Base-by-base conservation (phyloP, 53 echinoderm and acorn worm genomes). In the Echinarachnius parma region DNA sequence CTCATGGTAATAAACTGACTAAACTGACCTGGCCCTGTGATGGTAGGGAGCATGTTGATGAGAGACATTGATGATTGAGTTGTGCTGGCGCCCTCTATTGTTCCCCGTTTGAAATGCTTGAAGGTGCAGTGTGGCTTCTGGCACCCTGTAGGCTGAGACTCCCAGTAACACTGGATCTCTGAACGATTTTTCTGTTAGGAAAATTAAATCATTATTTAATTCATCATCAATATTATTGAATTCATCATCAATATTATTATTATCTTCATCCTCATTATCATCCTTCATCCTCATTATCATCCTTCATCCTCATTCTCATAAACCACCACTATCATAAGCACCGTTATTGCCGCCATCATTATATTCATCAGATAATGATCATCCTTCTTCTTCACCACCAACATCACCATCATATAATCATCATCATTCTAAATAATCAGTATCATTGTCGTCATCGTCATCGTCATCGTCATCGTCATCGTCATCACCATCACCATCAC, bases 71-170 rank as follows among this genome's bases (percentile, higher is more conserved):
- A 35, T 8, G 26, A 8, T 4, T 7, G 26, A 26, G 57, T 4
- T 2, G 28, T 25, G 4, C 4, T 25, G 18, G 37, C 28, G 0
- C 59, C 7, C 20, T 42, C 53, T 25, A 34, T 26, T 1, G 25
- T 44, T 13, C 59, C 49, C 49, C 10, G 36, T 8, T 72, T 83
- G 23, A 47, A 2, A 57, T 88, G 89, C 19, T 28, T 31, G 46
- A 88, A 88, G 9, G 82, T 74, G 34, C 88, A 88, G 54, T 89
- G 85, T 2, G 80, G 78, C 46, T 89, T 89, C 72, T 70, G 63
- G 39, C 89, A 89, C 37, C 89, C 89, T 1, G 28, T 62, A 0
- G 89, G 89, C 53, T 89, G 84, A 19, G 34, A 70, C 66, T 89
- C 89, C 89, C 89, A 89, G 50, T 49, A 89, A 34, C 89, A 89